These are phyloP conservation scores for Amia ocellicauda DNA, from an alignment of 2,113 vertebrate species.

Conservation along the genomic window DNA sequence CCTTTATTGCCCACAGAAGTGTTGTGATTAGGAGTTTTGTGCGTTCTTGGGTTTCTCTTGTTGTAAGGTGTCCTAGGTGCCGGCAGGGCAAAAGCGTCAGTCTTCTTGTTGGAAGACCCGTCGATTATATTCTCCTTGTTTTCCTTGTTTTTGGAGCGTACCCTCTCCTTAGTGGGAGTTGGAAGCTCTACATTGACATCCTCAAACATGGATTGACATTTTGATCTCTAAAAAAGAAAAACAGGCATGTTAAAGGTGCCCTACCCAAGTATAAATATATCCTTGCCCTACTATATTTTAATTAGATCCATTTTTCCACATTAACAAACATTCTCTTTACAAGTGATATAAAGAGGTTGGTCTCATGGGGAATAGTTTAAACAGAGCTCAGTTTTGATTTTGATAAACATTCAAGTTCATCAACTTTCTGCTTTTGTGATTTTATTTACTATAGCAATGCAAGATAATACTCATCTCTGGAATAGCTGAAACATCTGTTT, in stretches of 20 bases:
- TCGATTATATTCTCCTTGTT: conserved; percentile 76
- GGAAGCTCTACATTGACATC: conserved; percentile 21
- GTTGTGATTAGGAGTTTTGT: conserved; percentile 58
- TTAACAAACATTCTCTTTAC: no score
- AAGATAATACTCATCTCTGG: no score
- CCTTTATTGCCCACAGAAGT: conserved; percentile 44
- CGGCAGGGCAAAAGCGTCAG: conserved; percentile 65
- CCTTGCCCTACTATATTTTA: no score
- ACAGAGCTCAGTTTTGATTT: no score
- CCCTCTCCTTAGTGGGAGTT: conserved; percentile 36
- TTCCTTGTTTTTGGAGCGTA: conserved; percentile 39
- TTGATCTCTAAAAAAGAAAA: conserved; percentile 32
- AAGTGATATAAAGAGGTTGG: no score
- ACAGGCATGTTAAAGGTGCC: background rate
- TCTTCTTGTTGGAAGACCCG: conserved; percentile 32
- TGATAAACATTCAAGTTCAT: no score
- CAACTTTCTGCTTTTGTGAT: no score
- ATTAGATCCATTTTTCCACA: no score
- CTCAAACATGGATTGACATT: conserved; percentile 39
- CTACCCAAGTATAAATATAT: background rate
- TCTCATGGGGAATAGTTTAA: no score
- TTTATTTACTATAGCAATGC: no score
- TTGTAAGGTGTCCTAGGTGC: conserved; percentile 63
- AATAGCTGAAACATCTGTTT: no score
- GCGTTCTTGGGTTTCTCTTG: conserved; percentile 52